Evolutionary conservation across 1,140 invertebrate species (phyloP), one percentile per base, ranked within the genome.

Genomic region (Olivierus martensii): DNA sequence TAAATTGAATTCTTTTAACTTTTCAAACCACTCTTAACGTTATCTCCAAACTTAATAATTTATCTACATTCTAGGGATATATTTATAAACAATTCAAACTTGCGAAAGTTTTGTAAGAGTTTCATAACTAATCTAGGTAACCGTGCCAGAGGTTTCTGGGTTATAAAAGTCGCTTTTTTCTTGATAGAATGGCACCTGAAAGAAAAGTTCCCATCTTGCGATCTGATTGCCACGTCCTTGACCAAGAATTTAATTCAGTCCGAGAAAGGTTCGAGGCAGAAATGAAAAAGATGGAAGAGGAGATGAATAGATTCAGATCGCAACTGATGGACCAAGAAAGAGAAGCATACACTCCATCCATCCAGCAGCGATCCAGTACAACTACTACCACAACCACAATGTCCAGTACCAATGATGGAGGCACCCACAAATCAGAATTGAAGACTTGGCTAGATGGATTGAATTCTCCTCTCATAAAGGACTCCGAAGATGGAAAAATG

Each of bases 271-370:
- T 96, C 69, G 92, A 96, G 69, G 80, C 79, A 49, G 92, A 96
- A 77, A 96, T 96, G 92, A 78, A 83, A 61, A 89, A 89, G 73
- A 95, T 96, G 87, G 92, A 96, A 74, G 90, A 95, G 61, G 92
- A 96, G 73, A 96, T 96, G 92, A 83, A 84, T 66, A 84, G 85
- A 72, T 93, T 96, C 74, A 77, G 91, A 57, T 83, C 83, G 53
- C 88, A 93, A 69, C 75, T 94, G 51, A 85, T 91, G 80, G 89
- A 90, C 67, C 77, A 85, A 61, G 88, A 93, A 70, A 83, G 46
- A 42, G 37, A 51, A 9, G 48, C 59, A 12, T 55, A 50, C 34
- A 34, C 34, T 11, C 28, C 41, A 12, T 47, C 19, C 21, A 9
- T 3, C 19, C 19, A 14, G 15, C 12, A 48, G 3, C 48, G 43